Conservation (phyloP, 2,888 invertebrate species). For the Drosophila atroscutellata region DNA sequence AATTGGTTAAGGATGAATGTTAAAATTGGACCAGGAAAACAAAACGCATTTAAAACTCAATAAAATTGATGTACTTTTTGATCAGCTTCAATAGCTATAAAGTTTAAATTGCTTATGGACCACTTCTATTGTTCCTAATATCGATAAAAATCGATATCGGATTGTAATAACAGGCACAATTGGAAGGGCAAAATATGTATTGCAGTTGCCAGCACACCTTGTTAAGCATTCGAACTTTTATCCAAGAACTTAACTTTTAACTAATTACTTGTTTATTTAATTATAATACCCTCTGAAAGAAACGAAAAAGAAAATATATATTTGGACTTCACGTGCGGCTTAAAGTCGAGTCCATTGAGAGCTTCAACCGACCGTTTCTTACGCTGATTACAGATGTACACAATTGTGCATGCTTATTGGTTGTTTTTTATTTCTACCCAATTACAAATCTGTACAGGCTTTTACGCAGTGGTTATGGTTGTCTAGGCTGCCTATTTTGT, state of each 20-base stretch:
- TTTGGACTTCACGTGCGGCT: background rate
- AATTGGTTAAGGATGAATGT: background rate
- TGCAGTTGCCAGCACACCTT: background rate
- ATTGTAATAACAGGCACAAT: background rate
- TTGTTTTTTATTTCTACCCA: slow-evolving; percentile 11
- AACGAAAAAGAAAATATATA: background rate
- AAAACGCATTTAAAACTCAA: background rate
- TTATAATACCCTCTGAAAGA: background rate
- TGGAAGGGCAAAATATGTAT: background rate
- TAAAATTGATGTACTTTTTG: background rate
- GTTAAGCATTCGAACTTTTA: background rate
- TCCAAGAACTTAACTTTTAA: background rate
- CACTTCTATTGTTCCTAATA: background rate
- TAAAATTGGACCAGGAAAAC: background rate
- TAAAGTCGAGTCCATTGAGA: background rate
- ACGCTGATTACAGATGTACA: background rate
- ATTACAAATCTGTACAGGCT: slow-evolving; percentile 37
- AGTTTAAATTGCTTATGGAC: background rate
- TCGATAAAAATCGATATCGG: background rate
- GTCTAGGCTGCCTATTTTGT: slow-evolving; percentile 9
- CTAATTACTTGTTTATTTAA: background rate
- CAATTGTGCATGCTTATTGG: background rate
- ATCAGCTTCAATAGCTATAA: background rate
- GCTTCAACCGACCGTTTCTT: background rate
- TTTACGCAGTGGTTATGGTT: slow-evolving; percentile 23